Evolutionary conservation across 2,113 vertebrate species (phyloP).

Genomic region (Tursiops truncatus): DNA sequence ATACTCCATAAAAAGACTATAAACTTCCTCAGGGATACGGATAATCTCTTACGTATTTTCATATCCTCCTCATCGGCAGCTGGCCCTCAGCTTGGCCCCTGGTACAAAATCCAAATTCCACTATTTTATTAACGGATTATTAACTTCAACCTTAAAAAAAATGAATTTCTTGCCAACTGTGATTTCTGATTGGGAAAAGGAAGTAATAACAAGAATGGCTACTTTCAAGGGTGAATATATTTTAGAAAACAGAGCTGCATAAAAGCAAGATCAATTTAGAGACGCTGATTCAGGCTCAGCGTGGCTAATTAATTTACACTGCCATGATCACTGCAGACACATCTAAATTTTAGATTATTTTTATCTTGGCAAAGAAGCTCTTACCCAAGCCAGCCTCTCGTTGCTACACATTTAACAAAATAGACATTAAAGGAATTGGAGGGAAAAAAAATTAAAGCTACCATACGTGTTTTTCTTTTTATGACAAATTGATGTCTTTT

Average conservation of each 20-base stretch:
- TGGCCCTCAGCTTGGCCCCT: not conserved
- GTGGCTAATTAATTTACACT: slow-evolving; percentile 72
- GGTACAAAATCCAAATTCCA: slow-evolving; percentile 38
- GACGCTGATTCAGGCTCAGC: slow-evolving; percentile 60
- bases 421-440: slow-evolving; percentile 60
- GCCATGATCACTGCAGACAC: slow-evolving; percentile 64
- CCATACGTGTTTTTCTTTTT: slow-evolving; percentile 57
- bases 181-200: slow-evolving; percentile 7
- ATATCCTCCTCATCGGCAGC: not conserved
- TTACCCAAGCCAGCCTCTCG: slow-evolving; percentile 52
- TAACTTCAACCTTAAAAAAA: not conserved
- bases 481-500: slow-evolving; percentile 69
- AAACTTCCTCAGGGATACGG: not conserved
- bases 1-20: not conserved
- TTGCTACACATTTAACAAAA: slow-evolving; percentile 61
- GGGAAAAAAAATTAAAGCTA: not conserved
- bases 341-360: slow-evolving; percentile 75
- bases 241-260: slow-evolving; percentile 50
- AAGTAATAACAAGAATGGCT: not conserved
- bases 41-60: slow-evolving; percentile 31
- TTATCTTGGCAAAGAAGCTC: slow-evolving; percentile 63
- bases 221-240: slow-evolving; percentile 57
- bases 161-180: slow-evolving; percentile 33
- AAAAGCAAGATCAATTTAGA: slow-evolving; percentile 69
- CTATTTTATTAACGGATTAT: slow-evolving; percentile 60